phyloP scores from a whole-genome alignment of 2,797 vertebrate genomes.

The Galagoides demidoff region DNA sequence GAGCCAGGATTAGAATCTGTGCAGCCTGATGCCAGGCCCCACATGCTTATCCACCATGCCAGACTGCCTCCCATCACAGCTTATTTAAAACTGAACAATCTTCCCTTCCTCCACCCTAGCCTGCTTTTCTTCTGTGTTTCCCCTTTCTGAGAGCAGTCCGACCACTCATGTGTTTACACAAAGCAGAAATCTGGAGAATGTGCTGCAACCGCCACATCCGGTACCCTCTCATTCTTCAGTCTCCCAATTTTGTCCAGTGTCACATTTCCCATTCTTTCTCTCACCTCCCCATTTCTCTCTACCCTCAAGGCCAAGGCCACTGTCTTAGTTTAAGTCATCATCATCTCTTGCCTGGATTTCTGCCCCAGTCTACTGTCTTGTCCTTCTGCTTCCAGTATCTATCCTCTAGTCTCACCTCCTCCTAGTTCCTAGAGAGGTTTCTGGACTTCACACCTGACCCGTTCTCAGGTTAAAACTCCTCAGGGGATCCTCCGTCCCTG shows the following conservation, averaged over 20 bases:
- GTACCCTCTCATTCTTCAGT: background rate
- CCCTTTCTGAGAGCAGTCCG: background rate
- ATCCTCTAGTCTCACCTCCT: background rate
- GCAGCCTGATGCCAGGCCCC: background rate
- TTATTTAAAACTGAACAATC: background rate
- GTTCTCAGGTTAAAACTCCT: background rate
- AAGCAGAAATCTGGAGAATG: too few species aligned
- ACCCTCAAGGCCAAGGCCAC: background rate
- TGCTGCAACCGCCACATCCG: background rate
- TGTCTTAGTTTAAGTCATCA: background rate
- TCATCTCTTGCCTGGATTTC: background rate
- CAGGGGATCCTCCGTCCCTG: background rate
- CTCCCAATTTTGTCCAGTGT: background rate
- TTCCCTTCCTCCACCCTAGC: background rate
- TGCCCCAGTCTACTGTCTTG: background rate
- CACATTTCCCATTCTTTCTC: background rate
- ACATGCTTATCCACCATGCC: background rate
- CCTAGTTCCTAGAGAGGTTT: background rate
- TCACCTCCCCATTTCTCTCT: slow-evolving; percentile 41
- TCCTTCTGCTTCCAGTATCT: background rate
- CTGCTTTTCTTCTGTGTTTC: background rate
- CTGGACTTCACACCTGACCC: background rate
- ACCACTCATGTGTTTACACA: background rate
- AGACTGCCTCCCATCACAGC: background rate
- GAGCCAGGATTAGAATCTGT: background rate